Base-by-base conservation (phyloP, 2,888 invertebrate species). In the Scaptomyza reducta region DNA sequence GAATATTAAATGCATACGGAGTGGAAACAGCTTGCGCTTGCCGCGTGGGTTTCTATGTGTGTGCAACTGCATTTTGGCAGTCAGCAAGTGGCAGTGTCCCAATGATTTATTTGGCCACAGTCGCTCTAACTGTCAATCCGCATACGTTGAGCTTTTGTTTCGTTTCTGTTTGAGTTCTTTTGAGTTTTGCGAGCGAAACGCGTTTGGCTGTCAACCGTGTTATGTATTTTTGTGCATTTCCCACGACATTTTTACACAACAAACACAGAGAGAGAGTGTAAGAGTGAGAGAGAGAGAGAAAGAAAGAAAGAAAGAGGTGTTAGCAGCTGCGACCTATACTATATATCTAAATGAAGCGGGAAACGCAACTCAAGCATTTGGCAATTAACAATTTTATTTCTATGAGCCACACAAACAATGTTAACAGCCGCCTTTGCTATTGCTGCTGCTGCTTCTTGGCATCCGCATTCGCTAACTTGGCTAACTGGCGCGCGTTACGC, bases 331-430 rank as follows among this genome's bases (percentile, higher is more conserved):
- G 53, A 3, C 22, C 22, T 22, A 22, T 22, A 22, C 63, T 65
- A 38, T 50, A 56, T 67, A 61, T 64, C 71, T 70, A 87, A 82
- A 76, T 86, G 72, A 79, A 82, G 55, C 75, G 71, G 77, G 54
- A 77, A 82, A 74, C 74, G 59, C 74, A 70, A 82, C 68, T 77
- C 79, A 82, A 85, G 45, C 83, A 75, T 81, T 79, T 77, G 87
- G 86, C 88, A 83, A 88, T 83, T 85, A 87, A 87, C 80, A 86
- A 80, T 88, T 88, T 89, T 89, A 89, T 85, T 87, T 82, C 88
- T 85, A 87, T 82, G 82, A 77, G 78, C 73, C 73, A 9, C 16
- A 76, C 79, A 70, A 84, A 82, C 82, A 82, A 81, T 87, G 82
- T 82, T 82, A 75, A 75, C 65, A 67, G 67, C 59, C 55, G 61